Evolutionary conservation across 2,797 vertebrate species (phyloP), one percentile per base, ranked within the genome.

Genomic region (Arnoldichthys spilopterus): DNA sequence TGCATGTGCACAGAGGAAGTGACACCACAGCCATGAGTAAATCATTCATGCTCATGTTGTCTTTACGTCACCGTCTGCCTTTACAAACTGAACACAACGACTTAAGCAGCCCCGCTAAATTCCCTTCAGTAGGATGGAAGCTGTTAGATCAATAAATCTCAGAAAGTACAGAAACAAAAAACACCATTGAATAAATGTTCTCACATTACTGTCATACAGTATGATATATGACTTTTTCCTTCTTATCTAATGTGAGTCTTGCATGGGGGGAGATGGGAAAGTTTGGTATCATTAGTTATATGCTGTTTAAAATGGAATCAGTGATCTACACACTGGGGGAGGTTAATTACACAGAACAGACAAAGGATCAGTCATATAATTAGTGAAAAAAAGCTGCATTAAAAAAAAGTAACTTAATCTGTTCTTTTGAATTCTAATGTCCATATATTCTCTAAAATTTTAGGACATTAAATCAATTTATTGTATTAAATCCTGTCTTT

Each of bases 1-100:
- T 26, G 45, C 56, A 67, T 20, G 28, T 47, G 24, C 24, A n/a
- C 0, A 2, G 69, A 76, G 83, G 85, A 86, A 86, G 77, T 83
- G 74, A 79, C 71, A 77, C 26, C 24, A 1, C 16, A 43, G 11
- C 28, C n/a, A 1, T 66, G 61, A 54, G 30, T 54, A 67, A 54
- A 26, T 61, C 11, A 71, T 30, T 28, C 16, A 26, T 20, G 0
- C 8, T 0, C n/a, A 3, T 66, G 34, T 66, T 43, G n/a, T 11
- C 20, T n/a, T 22, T 66, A 66, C 32, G 59, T 62, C 59, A 62
- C 30, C 2, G 6, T 0, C 3, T 8, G 28, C 16, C 28, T 32
- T 34, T 22, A 24, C 18, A 34, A 9, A 37, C n/a, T 22, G n/a
- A 43, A 66, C n/a, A 22, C 47, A 37, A 43, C 24, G 64, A 13